Conservation (phyloP, 2,797 vertebrate genomes). For the Myotis myotis region DNA sequence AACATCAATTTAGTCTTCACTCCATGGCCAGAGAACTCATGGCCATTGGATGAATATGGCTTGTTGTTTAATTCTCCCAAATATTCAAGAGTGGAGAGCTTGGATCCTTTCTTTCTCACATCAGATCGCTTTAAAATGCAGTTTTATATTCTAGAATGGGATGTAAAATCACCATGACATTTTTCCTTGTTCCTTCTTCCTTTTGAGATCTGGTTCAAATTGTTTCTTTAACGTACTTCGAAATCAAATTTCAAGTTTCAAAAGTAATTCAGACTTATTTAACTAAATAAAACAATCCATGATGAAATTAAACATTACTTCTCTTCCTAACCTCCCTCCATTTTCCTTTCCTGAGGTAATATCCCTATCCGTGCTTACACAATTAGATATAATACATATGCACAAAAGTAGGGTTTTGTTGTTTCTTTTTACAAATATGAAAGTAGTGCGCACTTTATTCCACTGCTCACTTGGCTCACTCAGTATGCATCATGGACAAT, state of each 20-base stretch:
- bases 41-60: accelerated
- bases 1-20: background rate
- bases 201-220: background rate
- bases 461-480: background rate
- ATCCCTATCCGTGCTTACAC: background rate
- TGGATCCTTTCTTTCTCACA: background rate
- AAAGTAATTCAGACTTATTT: background rate
- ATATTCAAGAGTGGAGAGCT: background rate
- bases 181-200: conserved; percentile 17
- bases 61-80: background rate
- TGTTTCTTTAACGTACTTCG: background rate
- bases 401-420: background rate
- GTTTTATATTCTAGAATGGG: background rate
- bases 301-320: background rate
- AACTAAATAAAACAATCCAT: background rate
- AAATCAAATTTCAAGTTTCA: conserved; percentile 10
- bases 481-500: background rate
- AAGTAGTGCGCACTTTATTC: background rate
- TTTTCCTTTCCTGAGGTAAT: background rate
- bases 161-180: background rate
- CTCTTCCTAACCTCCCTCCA: background rate
- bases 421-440: background rate
- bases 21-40: background rate
- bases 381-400: background rate
- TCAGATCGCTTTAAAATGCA: background rate